Conservation (phyloP, 2,113 vertebrate genomes). For the Machaerirhynchus nigripectus region DNA sequence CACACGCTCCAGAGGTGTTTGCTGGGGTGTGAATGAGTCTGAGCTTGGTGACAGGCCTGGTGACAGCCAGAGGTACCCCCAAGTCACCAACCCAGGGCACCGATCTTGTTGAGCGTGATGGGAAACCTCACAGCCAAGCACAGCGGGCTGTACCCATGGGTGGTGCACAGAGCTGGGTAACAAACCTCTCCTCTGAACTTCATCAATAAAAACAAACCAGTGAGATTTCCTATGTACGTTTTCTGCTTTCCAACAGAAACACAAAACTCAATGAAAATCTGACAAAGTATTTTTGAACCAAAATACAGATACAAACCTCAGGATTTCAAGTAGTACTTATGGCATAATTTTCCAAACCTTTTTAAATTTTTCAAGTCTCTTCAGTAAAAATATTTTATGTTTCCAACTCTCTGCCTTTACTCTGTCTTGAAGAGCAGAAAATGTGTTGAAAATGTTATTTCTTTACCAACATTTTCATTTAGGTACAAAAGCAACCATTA, state of each 20-base stretch:
- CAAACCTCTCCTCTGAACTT: background rate
- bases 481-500: background rate
- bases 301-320: background rate
- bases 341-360: background rate
- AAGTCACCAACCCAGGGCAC: background rate
- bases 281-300: background rate
- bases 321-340: background rate
- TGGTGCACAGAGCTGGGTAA: background rate
- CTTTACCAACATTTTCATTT: constrained; percentile 47
- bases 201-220: background rate
- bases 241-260: constrained; percentile 33
- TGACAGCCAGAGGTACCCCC: background rate
- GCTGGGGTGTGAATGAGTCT: background rate
- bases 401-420: background rate
- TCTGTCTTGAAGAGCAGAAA: constrained; percentile 26
- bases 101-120: rapidly evolving
- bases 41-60: rapidly evolving
- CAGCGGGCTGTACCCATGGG: rapidly evolving
- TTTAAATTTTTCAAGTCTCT: background rate
- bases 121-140: background rate
- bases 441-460: constrained; percentile 53
- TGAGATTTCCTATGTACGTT: background rate
- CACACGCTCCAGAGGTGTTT: rapidly evolving
- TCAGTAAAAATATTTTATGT: background rate
- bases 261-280: background rate